A percentile compares a stretch with the other conserved stretches of the same genome.
phyloP scores from a whole-genome alignment of 2,113 vertebrate species.

The Tragelaphus scriptus region DNA sequence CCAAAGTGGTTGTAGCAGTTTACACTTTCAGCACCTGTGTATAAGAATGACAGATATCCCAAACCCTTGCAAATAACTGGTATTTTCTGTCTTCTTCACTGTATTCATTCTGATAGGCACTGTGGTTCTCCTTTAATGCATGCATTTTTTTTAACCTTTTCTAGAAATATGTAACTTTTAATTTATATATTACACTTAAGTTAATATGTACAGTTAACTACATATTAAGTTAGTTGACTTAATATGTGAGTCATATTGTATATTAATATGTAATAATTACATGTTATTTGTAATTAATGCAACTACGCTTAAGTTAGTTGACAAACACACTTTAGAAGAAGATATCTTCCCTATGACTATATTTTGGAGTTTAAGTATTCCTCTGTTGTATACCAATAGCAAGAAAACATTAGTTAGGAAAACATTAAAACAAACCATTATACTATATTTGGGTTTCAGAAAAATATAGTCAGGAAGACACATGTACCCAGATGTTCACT shows the following conservation, averaged over 20 bases:
- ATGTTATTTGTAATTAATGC: neutral
- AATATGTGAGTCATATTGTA: neutral
- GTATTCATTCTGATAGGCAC: neutral
- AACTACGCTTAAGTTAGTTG: neutral
- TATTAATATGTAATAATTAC: too few relatives aligned
- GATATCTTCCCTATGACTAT: neutral
- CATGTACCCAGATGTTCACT: too few relatives aligned
- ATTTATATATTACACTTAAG: neutral
- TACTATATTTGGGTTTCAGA: neutral
- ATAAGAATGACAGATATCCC: neutral
- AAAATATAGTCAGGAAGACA: neutral
- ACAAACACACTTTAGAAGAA: neutral
- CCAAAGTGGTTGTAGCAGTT: neutral
- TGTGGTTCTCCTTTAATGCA: neutral
- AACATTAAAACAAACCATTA: neutral
- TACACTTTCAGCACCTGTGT: neutral
- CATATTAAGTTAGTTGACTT: neutral
- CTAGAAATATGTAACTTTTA: neutral
- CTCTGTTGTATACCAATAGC: neutral
- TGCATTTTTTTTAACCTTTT: neutral
- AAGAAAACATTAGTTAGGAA: slow-evolving; percentile 8
- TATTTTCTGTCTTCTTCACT: neutral
- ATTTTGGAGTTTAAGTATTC: neutral
- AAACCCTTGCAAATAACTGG: neutral
- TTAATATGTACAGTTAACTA: neutral